A percentile compares a stretch with the other conserved stretches of the same genome.
These are phyloP conservation scores for Sus cebifrons DNA, from an alignment of 2,797 vertebrate species.

Conservation along the genomic window DNA sequence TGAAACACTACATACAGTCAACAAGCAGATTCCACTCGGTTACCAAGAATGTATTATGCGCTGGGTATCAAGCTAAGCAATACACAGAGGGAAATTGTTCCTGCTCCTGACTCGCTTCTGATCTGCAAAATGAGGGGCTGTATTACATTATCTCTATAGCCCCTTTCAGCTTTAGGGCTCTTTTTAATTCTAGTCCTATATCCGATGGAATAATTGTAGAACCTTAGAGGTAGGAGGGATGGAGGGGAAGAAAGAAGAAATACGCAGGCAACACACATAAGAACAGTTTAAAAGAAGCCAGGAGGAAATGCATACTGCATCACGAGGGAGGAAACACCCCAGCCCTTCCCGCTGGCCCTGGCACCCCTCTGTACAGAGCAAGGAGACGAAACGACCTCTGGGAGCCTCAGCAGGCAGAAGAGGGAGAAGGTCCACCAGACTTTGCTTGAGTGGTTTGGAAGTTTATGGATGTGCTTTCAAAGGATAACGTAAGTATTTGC, in stretches of 20 bases:
- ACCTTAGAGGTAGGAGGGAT: background rate
- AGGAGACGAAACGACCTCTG: background rate
- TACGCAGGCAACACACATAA: background rate
- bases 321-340: background rate
- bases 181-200: conserved; percentile 14
- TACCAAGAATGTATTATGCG: background rate
- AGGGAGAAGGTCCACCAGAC: background rate
- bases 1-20: background rate
- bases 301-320: accelerated
- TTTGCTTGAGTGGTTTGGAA: background rate
- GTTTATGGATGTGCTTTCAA: conserved; percentile 43
- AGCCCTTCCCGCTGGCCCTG: background rate
- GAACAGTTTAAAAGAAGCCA: background rate
- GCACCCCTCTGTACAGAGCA: background rate
- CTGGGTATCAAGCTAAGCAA: background rate
- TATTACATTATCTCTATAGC: background rate
- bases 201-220: conserved; percentile 1
- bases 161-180: background rate
- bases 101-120: background rate
- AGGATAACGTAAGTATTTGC: background rate
- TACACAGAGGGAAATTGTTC: background rate
- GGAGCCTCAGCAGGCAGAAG: accelerated
- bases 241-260: background rate
- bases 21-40: background rate
- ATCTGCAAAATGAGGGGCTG: conserved; percentile 15